Evolutionary conservation across 2,797 vertebrate genomes (phyloP), one percentile per base, ranked within the genome.

Genomic region (Xyrichtys novacula): DNA sequence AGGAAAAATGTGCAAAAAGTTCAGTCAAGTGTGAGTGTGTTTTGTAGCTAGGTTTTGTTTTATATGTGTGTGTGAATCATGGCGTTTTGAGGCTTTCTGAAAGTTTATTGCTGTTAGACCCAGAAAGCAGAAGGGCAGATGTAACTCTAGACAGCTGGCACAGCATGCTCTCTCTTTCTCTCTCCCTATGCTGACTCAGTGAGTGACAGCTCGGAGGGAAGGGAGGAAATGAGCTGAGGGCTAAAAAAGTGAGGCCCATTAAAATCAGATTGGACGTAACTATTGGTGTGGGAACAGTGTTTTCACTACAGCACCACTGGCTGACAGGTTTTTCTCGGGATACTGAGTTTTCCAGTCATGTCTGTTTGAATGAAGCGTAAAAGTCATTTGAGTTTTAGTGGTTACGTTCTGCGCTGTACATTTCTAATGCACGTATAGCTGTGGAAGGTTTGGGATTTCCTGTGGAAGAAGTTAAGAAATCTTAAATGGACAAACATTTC

Each of bases 141-240:
- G 89, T 90, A 91, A 92, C 88, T 83, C 73, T 83, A 92, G 86
- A 90, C 85, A 88, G 78, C 85, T 86, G 89, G 88, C 90, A 91
- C 88, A 91, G 89, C 86, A 70, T 78, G 90, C 67, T 54, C 85
- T 46, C 87, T 58, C 74, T 52, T 63, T 76, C 83, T 62, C 81
- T 72, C 82, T 77, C 86, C 81, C 78, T 77, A 78, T 34, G 76
- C 84, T 81, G 82, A 83, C 76, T 73, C 65, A 80, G 58, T 93
- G 91, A 92, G 77, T 91, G 90, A 92, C 91, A 91, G 86, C 86
- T 89, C 85, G 71, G 84, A 86, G 80, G 89, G 86, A 87, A 83
- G 72, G 79, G 72, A 88, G 89, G 88, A 92, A 91, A 93, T 90
- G 89, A 91, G 89, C 78, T 83, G 81, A 85, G 85, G 84, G 83